Conservation (phyloP, 1,140 invertebrate genomes). For the Rhynchophorus ferrugineus region DNA sequence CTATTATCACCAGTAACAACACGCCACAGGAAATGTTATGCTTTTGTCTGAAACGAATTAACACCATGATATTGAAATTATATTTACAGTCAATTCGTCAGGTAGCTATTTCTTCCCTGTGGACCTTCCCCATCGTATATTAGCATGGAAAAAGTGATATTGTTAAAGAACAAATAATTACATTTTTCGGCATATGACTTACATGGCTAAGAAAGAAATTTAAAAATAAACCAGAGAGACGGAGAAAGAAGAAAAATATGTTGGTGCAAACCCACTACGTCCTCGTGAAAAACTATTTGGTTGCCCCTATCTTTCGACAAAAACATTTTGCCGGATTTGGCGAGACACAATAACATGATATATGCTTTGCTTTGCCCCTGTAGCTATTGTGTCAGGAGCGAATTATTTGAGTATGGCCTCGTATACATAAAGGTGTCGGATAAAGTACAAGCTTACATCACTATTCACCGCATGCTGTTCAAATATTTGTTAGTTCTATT, state of each 20-base stretch:
- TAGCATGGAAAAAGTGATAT: neutral
- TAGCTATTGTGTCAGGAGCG: constrained; percentile 10
- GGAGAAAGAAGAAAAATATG: no score
- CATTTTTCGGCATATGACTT: neutral
- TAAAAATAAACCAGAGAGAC: no score
- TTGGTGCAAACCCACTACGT: constrained; percentile 9
- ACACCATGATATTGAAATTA: no score
- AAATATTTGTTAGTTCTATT: no score
- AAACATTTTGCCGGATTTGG: constrained; percentile 24
- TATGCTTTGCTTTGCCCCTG: constrained; percentile 23
- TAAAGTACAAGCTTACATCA: constrained; percentile 5
- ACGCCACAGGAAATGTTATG: no score
- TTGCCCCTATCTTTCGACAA: constrained; percentile 16
- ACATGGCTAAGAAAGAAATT: no score
- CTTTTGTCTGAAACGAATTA: no score
- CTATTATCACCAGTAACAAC: no score
- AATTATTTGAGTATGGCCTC: constrained; percentile 19
- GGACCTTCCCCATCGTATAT: no score
- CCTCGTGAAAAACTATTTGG: constrained; percentile 15
- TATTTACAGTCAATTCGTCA: no score
- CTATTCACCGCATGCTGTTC: constrained; percentile 5
- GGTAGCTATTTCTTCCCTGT: no score
- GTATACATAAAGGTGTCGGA: constrained; percentile 1
- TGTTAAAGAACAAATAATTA: neutral
- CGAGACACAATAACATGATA: constrained; percentile 24